Conservation (phyloP, 2,113 vertebrate genomes). For the Perca fluviatilis region DNA sequence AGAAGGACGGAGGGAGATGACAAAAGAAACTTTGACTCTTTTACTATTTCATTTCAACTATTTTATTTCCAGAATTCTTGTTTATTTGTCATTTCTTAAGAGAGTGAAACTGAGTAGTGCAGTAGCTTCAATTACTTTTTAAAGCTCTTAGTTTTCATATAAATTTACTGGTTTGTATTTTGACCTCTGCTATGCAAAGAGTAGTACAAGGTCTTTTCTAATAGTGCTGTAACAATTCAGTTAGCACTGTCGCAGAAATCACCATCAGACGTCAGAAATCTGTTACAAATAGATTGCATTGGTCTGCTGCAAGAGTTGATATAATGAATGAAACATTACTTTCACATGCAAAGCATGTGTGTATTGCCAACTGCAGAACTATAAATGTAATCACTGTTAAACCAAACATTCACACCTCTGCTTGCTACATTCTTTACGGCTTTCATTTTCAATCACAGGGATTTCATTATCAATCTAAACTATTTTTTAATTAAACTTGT, state of each 20-base stretch:
- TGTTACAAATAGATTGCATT: conserved; percentile 15
- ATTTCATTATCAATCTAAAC: neutral
- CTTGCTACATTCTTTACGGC: conserved; percentile 4
- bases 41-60: neutral
- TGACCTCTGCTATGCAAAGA: neutral
- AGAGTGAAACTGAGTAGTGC: neutral
- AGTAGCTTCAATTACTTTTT: neutral
- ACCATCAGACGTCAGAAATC: neutral
- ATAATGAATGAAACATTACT: conserved; percentile 32
- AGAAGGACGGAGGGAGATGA: neutral
- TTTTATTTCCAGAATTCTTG: neutral
- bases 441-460: neutral
- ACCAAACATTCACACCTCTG: neutral
- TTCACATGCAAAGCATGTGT: neutral
- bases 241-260: neutral
- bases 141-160: neutral
- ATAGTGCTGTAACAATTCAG: neutral
- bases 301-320: neutral
- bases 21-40: neutral
- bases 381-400: conserved; percentile 15
- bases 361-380: conserved; percentile 1
- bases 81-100: conserved; percentile 1
- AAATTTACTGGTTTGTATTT: neutral
- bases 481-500: neutral
- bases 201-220: neutral